Conservation (phyloP, 2,113 vertebrate species). For the Solea senegalensis region DNA sequence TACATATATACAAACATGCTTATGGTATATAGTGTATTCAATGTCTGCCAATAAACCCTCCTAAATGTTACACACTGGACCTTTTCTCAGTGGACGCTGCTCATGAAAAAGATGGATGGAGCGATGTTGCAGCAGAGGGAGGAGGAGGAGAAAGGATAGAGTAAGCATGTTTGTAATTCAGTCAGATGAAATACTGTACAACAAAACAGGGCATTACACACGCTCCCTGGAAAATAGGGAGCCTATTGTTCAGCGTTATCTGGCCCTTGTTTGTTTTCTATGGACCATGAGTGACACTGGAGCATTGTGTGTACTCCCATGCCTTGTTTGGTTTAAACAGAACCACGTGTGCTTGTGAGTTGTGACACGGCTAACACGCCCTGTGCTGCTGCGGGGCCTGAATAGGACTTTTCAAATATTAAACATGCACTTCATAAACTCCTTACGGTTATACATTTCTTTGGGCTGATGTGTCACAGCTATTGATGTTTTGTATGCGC, state of each 20-base stretch:
- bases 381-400: constrained; percentile 56
- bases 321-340: constrained; percentile 72
- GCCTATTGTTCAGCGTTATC: constrained; percentile 78
- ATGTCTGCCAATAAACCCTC: neutral
- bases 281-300: constrained; percentile 67
- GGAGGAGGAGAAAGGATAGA: neutral
- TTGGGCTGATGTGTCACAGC: constrained; percentile 31
- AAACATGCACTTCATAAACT: constrained; percentile 56
- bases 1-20: no score
- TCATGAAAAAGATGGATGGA: constrained; percentile 11
- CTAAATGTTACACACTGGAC: neutral
- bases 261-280: constrained; percentile 74
- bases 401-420: constrained; percentile 61
- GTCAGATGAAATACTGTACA: constrained; percentile 59
- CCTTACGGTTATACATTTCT: constrained; percentile 38
- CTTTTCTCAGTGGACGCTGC: neutral
- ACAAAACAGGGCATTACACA: constrained; percentile 63
- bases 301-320: constrained; percentile 70
- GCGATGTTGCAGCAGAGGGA: constrained; percentile 7
- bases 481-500: constrained; percentile 38
- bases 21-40: no score
- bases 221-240: constrained; percentile 72
- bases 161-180: constrained; percentile 64
- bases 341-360: constrained; percentile 76
- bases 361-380: constrained; percentile 70